Base-by-base conservation (phyloP, 23 tunicate species). In the Halocynthia aurantium region DNA sequence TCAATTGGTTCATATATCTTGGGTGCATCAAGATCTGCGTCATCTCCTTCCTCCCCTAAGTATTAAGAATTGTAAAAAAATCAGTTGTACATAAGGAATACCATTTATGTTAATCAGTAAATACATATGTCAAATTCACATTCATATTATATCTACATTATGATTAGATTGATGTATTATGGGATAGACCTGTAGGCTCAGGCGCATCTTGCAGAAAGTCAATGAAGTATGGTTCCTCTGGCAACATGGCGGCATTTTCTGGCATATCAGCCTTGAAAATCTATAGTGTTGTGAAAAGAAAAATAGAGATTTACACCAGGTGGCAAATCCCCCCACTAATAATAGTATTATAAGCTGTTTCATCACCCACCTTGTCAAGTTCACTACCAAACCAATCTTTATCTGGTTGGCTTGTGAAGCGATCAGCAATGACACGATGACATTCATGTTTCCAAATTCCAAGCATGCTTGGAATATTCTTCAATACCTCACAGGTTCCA, bases 391-490 rank as follows among this genome's bases (percentile, higher is more conserved):
- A 90, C 99, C 99, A 96, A 31, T 90, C 99, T 70, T 92, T 93
- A 57, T 96, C 99, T 51, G 87, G 87, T 53, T 96, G 99, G 72
- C 82, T 90, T 40, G 96, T 92, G 76, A 96, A 96, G 8, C 99
- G 76, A 56, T 96, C 99, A n/a, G 99, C 97, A 72, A 96, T 78
- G 8, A 87, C 93, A 49, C 99, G 85, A 44, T 82, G 87, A 62
- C 99, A 96, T 58, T 96, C 99, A 77, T 96, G 99, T 72, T 92
- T 92, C 99, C 99, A 96, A 73, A 96, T 62, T 8, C 93, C 87
- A 49, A 96, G 82, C 51, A 96, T 17, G 7, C 67, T 73, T 68
- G 86, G 88, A 52, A 69, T 83, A 5, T 58, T 64, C 53, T 13
- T 11, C 49, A 86, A 84, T 57, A 85, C 72, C 6, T 84, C 89